Base-by-base conservation (phyloP, 2,888 invertebrate genomes). In the Willowsia nigromaculata region DNA sequence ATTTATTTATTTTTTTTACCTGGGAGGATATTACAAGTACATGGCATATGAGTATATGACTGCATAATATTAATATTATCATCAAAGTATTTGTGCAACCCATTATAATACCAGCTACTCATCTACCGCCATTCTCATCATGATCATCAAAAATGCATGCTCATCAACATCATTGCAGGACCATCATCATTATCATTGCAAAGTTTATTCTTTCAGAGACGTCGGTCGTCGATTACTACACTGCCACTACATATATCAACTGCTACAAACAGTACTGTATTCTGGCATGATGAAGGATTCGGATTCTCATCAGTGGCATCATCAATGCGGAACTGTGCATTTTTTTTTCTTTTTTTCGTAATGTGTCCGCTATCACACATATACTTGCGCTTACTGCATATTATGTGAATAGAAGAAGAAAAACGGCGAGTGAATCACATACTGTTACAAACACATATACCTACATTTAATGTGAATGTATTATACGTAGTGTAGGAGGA, bases 301-400 rank as follows among this genome's bases (percentile, higher is more conserved):
- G 85, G 59, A 85, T 80, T 74, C 74, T 88, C 74, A 87, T 88
- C 88, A 82, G 82, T 62, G 62, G 71, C 71, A 71, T 71, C 88
- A 76, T 88, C 88, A 88, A 82, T 88, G 88, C 88, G 88, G 88
- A 88, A 88, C 88, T 82, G 43, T 62, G 68, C 62, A 88, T 71
- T 80, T 86, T 53, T 53, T 65, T 78, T 15, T n/a, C n/a, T n/a
- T 7, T 78, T 74, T 74, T 25, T 27, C 37, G 43, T 33, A 56
- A 40, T 22, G 22, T 85, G 78, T 78, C 85, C 85, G 85, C 76
- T 85, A 78, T 27, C 85, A 27, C 71, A 62, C 74, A 71, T 43
- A 47, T 2, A n/a, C n/a, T 5, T 65, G n/a, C n/a, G 4, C n/a
- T 62, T 62, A 27, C 56, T 18, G n/a, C 11, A 47, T 47, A 15